phyloP scores from a whole-genome alignment of 2,797 vertebrate species.

The Chloroceryle amazona region DNA sequence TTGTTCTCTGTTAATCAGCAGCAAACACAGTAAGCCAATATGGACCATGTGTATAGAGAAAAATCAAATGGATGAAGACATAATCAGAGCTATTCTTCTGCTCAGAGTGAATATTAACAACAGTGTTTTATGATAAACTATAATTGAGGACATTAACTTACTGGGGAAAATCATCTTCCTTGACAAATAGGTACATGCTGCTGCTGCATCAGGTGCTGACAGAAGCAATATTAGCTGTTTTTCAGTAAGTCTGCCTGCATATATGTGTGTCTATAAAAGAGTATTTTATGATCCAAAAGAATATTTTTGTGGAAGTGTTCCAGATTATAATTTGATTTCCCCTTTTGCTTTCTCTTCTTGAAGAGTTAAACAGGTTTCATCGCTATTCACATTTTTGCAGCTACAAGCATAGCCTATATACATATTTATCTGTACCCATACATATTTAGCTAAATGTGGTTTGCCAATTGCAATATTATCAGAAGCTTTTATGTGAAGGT shows the following conservation, averaged over 20 bases:
- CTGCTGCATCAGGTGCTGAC: conserved; percentile 1
- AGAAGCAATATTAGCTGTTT: background rate
- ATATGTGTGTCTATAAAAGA: background rate
- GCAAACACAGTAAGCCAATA: background rate
- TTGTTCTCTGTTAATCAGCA: background rate
- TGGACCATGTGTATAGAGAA: background rate
- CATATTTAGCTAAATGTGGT: background rate
- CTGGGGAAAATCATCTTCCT: background rate
- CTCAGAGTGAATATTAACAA: conserved; percentile 47
- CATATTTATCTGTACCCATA: background rate
- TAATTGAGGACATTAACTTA: conserved; percentile 38
- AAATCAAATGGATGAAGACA: conserved; percentile 18
- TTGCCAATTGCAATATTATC: background rate
- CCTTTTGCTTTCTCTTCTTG: background rate
- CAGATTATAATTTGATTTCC: conserved; percentile 4
- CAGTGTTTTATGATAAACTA: conserved; percentile 23
- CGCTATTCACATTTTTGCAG: background rate
- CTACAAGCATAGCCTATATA: background rate
- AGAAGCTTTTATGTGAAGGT: conserved; percentile 18
- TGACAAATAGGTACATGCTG: background rate
- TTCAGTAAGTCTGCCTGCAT: background rate
- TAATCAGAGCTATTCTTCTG: conserved; percentile 41
- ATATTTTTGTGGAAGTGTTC: background rate
- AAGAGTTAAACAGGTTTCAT: conserved; percentile 4
- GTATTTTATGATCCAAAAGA: background rate